Evolutionary conservation across 2,888 invertebrate genomes (phyloP), one percentile per base, ranked within the genome.

Genomic region (Drosophila histrio): DNA sequence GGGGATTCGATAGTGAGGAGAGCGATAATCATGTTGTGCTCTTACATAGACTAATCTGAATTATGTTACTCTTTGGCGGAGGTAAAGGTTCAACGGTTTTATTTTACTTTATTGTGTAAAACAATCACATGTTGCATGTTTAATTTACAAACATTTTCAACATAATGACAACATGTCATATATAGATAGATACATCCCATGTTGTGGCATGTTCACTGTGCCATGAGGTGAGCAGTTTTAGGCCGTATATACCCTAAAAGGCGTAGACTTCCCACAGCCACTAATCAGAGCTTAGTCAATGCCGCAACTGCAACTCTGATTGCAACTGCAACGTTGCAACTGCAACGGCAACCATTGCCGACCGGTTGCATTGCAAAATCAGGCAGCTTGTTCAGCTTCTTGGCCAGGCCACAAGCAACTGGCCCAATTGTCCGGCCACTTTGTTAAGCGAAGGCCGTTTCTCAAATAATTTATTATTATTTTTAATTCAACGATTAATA

Each of bases 331-430:
- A 70, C 43, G n/a, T n/a, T 43, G 39, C 24, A 24, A 24, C n/a
- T 60, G 44, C 58, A 56, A 56, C 59, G 38, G 43, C 72, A 61
- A 60, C 3, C 28, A 9, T 15, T 32, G 39, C n/a, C 60, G 60
- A 84, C 84, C 81, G 79, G 81, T 84, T 81, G 71, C 67, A 43
- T 66, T 75, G 61, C 75, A 43, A 72, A 65, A 75, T 72, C 53
- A 15, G 13, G 15, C 39, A 61, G 53, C 50, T 50, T 32, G 30
- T 39, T 69, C 43, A 70, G 66, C 80, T 34, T 21, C 47, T 46
- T 34, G 57, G 47, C 49, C 50, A 26, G 24, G 6, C 22, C 5
- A 15, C 24, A 5, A 8, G 21, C 70, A 76, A 84, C 57, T 81
- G 79, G 66, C 76, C 71, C 72, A 84, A 61, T 76, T 66, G 50